Conservation (phyloP, 2,113 vertebrate species). For the Rhombomys opimus region DNA sequence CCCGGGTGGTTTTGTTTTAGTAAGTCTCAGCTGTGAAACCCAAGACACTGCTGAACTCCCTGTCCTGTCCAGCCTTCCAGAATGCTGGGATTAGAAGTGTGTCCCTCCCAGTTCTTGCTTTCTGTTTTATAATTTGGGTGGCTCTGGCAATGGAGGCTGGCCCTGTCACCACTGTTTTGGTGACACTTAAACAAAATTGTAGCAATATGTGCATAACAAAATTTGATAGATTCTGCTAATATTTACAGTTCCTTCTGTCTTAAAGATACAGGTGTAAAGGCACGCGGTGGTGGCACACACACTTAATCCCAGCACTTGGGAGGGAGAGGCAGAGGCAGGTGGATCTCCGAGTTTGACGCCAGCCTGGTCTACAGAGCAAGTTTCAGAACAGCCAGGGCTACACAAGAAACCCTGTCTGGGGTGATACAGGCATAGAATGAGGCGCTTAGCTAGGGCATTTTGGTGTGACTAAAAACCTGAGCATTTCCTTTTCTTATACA, state of each 20-base stretch:
- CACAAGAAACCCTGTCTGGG: not conserved
- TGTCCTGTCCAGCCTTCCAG: not conserved
- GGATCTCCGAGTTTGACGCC: not conserved
- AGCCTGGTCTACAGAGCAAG: not conserved
- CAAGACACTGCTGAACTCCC: not conserved
- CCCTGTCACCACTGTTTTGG: not conserved
- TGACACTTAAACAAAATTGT: not conserved
- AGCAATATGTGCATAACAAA: not conserved
- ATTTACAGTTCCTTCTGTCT: slow-evolving; percentile 5
- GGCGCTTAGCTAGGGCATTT: not conserved
- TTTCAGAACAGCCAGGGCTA: not conserved
- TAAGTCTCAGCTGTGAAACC: not conserved
- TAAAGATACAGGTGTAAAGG: not conserved
- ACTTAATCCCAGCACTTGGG: not conserved
- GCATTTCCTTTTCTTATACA: not conserved
- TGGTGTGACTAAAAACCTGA: slow-evolving; percentile 12
- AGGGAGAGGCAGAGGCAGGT: not conserved
- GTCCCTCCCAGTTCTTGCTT: not conserved
- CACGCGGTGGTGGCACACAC: not conserved
- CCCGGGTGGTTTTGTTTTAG: not conserved
- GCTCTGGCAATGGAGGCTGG: not conserved
- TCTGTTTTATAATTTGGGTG: slow-evolving; percentile 45
- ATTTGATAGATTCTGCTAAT: not conserved
- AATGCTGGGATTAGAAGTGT: not conserved
- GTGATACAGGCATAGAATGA: not conserved